Evolutionary conservation across 2,113 vertebrate species (phyloP), one percentile per base, ranked within the genome.

Genomic region (Chiloscyllium plagiosum): DNA sequence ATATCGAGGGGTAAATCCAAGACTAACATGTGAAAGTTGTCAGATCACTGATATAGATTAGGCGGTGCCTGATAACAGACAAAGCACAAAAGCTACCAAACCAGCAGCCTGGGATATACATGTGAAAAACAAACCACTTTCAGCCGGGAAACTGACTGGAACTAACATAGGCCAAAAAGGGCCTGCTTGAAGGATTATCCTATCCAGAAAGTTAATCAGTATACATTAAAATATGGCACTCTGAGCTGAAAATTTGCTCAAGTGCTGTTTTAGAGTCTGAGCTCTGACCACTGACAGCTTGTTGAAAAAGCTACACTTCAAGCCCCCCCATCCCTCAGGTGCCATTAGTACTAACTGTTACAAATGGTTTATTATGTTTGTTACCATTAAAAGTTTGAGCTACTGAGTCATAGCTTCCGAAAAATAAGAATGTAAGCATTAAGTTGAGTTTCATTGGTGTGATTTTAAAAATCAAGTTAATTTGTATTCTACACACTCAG

Each of bases 41-140:
- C n/a, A 70, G 92, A 69, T 69, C 37, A 69, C n/a, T 69, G 92
- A 94, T 24, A 94, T 20, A 20, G 65, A 69, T 94, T 69, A 94
- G 42, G 20, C 69, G 61, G 92, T 94, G 33, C 47, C n/a, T n/a
- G n/a, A 65, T 94, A 65, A 29, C 42, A 19, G 19, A n/a, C 3
- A 17, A 29, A 89, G 56, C 50, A 52, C 6, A n/a, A 94, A 68
- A 10, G 61, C 1, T 68, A 20, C 61, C 61, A 13, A 89, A 56
- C 26, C 29, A 89, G 47, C n/a, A 70, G 65, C 29, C 52, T 29
- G 12, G 26, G 24, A 13, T 42, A 33, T 47, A 42, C 26, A 66
- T 47, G 37, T 47, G 22, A 94, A 70, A 70, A 92, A 33, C n/a
- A 68, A 22, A 93, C 37, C 37, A 61, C 7, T 93, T 93, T 68